phyloP scores from a whole-genome alignment of 1,140 invertebrate genomes.

The Diorhabda carinulata region DNA sequence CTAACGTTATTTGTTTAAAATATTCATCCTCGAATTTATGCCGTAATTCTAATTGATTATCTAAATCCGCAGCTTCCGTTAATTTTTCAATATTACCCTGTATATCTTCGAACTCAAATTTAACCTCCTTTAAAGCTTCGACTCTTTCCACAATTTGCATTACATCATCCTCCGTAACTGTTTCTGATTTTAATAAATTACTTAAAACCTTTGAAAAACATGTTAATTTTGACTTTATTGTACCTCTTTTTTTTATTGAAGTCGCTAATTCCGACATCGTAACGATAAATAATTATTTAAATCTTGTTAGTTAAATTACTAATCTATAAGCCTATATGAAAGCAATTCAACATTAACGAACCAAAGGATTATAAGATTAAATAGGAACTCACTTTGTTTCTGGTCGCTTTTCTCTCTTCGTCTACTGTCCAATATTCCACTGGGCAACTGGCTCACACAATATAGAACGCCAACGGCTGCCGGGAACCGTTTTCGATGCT shows the following conservation, averaged over 20 bases:
- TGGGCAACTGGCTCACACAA: not conserved
- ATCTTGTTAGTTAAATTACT: not conserved
- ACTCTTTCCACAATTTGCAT: slow-evolving; percentile 4
- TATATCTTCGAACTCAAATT: slow-evolving; percentile 13
- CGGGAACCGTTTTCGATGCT: not conserved
- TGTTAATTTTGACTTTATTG: slow-evolving; percentile 19
- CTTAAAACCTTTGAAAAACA: slow-evolving; percentile 11
- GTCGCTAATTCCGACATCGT: not conserved
- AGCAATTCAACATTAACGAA: not conserved
- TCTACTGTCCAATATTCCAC: not conserved
- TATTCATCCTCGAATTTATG: slow-evolving; percentile 12
- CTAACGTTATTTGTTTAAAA: slow-evolving; percentile 8
- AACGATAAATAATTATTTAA: not conserved
- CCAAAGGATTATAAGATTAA: not conserved
- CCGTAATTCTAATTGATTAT: slow-evolving; percentile 3
- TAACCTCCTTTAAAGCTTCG: slow-evolving; percentile 5
- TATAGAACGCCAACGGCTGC: not conserved
- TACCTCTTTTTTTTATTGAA: slow-evolving; percentile 6
- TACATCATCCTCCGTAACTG: not conserved
- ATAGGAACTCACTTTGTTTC: not conserved
- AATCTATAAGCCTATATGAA: not conserved
- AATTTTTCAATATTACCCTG: slow-evolving; percentile 12
- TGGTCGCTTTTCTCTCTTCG: not conserved
- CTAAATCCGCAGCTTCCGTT: not conserved
- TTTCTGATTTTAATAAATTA: slow-evolving; percentile 3